Evolutionary conservation across 2,888 invertebrate species (phyloP), one percentile per base, ranked within the genome.

Genomic region (Pandemis cinnamomeana): DNA sequence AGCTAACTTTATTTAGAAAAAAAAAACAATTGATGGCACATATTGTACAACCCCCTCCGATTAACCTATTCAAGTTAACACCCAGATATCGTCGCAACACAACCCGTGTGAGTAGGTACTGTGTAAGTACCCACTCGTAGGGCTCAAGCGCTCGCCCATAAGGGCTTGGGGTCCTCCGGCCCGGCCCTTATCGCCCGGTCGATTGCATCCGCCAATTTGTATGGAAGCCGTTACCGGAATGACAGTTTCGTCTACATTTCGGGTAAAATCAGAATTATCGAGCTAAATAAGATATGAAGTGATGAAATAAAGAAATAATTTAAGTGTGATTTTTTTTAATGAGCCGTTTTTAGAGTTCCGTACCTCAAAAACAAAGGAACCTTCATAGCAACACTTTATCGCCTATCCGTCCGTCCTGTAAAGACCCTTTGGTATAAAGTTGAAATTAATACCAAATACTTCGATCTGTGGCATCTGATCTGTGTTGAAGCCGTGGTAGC

Each of bases 181-280:
- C 53, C 72, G 61, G 53, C 63, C 48, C 72, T 72, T 72, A 55
- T 75, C 70, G 68, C 46, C 51, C 66, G 60, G 51, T 60, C 70
- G 67, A 72, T 70, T 68, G 75, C 66, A 51, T 60, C 64, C 64
- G 62, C 66, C 69, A 72, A 62, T 75, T 75, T 72, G 72, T 75
- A 72, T 66, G 66, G n/a, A 44, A 58, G 36, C 66, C 60, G 58
- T 73, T 70, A 51, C 67, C 15, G 11, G 41, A 55, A 42, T 11
- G n/a, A 51, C 36, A 53, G 53, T 67, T 48, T n/a, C 46, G 20
- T 63, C 44, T 20, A 61, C 46, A n/a, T 41, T 13, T 48, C 10
- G 53, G 15, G 5, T 20, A 20, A 20, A 53, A 48, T 48, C 48
- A 53, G 53, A 53, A 8, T 53, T 15, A 15, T 15, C n/a, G n/a